A percentile compares a stretch with the other conserved stretches of the same genome.
These are phyloP conservation scores for Oscarella lobularis DNA, from an alignment of 37 sponge, comb jelly and placozoan genomes.

Conservation along the genomic window DNA sequence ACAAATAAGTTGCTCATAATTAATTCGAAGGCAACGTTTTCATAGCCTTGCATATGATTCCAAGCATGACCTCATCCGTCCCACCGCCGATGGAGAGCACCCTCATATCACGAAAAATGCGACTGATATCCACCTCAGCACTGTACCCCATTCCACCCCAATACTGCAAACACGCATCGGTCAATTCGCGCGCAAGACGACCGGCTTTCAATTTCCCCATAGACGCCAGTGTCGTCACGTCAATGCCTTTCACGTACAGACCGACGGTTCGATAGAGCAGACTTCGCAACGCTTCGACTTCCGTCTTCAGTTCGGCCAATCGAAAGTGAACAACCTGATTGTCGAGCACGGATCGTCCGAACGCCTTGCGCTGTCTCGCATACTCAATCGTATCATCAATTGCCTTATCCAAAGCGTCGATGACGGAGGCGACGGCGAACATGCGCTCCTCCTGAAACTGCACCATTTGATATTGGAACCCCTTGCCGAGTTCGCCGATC, in stretches of 20 bases:
- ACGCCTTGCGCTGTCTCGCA: slow-evolving; percentile 71
- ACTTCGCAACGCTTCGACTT: slow-evolving; percentile 71
- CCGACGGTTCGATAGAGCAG: slow-evolving; percentile 54
- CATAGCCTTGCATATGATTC: slow-evolving; percentile 70
- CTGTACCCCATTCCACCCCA: slow-evolving; percentile 99
- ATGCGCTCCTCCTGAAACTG: slow-evolving; percentile 93
- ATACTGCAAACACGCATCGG: slow-evolving; percentile 84
- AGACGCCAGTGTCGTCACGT: slow-evolving; percentile 83
- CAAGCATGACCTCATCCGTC: slow-evolving; percentile 91
- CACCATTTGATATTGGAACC: slow-evolving; percentile 90
- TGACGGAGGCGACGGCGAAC: slow-evolving; percentile 44
- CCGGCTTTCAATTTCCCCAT: slow-evolving; percentile 95
- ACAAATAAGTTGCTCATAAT: no score
- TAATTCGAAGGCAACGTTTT: slow-evolving; percentile 53
- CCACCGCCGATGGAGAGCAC: slow-evolving; percentile 88
- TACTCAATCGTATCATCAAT: slow-evolving; percentile 64
- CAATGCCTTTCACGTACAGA: slow-evolving; percentile 34
- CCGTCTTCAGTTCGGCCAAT: slow-evolving; percentile 83
- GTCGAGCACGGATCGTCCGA: slow-evolving; percentile 65
- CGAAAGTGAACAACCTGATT: slow-evolving; percentile 88
- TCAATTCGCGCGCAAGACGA: slow-evolving; percentile 48
- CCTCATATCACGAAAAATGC: slow-evolving; percentile 50
- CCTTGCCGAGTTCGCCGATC: slow-evolving; percentile 87
- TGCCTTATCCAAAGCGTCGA: slow-evolving; percentile 44
- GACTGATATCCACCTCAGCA: slow-evolving; percentile 58